Conservation (phyloP, 2,797 vertebrate genomes). For the Lepus townsendii region DNA sequence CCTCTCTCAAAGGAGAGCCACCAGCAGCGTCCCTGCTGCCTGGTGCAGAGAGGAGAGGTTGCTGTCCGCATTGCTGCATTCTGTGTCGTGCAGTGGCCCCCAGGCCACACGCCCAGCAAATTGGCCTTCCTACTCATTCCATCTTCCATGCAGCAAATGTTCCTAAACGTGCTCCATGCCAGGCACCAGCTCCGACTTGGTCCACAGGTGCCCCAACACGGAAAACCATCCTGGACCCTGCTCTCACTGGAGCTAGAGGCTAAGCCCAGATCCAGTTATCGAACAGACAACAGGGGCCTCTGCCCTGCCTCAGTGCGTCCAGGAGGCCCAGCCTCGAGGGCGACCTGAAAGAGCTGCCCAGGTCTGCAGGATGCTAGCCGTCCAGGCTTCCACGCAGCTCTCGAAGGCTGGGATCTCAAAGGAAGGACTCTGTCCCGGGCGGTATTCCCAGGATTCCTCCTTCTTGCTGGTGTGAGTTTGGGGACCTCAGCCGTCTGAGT, state of each 20-base stretch:
- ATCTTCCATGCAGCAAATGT: not conserved
- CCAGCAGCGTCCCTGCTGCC: not conserved
- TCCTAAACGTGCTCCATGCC: rapidly evolving
- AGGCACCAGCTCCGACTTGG: not conserved
- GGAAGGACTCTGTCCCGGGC: not conserved
- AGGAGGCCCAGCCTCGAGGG: not conserved
- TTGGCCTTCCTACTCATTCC: not conserved
- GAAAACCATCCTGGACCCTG: not conserved
- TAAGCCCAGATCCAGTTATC: not conserved
- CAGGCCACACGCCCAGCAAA: not conserved
- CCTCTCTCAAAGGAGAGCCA: not conserved
- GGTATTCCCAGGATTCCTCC: not conserved
- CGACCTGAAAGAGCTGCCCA: not conserved
- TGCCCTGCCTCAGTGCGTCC: not conserved
- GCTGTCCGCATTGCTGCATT: not conserved
- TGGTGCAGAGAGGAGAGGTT: not conserved
- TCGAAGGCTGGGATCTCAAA: not conserved
- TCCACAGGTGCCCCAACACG: not conserved
- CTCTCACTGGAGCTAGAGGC: not conserved
- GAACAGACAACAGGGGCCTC: not conserved
- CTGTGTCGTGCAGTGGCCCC: not conserved
- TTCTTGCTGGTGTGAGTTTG: conserved; percentile 38
- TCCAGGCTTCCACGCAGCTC: not conserved
- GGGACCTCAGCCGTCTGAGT: not conserved
- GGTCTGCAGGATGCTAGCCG: not conserved